These are phyloP conservation scores for Myotis brandtii DNA, from an alignment of 2,113 vertebrate species.

Conservation along the genomic window DNA sequence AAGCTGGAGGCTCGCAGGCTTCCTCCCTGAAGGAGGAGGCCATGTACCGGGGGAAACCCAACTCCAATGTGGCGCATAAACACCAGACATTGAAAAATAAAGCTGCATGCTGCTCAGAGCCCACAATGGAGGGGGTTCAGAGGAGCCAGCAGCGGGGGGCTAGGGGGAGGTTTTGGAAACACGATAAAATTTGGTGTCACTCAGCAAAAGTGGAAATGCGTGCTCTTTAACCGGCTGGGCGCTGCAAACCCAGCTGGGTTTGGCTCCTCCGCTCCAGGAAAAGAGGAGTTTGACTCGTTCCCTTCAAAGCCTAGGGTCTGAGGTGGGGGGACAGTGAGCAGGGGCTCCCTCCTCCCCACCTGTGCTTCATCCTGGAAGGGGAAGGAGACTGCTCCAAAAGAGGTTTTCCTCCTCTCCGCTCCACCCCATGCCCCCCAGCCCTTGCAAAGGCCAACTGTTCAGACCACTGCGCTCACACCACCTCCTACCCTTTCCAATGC, in stretches of 20 bases:
- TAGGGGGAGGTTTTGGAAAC: neutral
- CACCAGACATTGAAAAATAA: neutral
- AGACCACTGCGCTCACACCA: neutral
- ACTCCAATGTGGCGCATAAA: neutral
- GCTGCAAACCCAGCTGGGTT: neutral
- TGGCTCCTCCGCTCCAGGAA: conserved; percentile 4
- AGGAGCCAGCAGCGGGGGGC: neutral
- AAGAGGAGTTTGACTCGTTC: neutral
- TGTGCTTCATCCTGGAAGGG: neutral
- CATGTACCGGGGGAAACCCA: neutral
- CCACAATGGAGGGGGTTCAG: neutral
- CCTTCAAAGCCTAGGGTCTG: neutral
- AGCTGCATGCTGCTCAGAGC: neutral
- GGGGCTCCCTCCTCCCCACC: neutral
- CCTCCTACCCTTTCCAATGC: too few species aligned
- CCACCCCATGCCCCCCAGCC: neutral
- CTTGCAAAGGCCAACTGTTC: neutral
- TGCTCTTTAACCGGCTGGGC: conserved; percentile 21
- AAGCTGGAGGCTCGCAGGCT: conserved; percentile 37
- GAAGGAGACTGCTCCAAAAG: neutral
- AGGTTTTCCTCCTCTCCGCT: neutral
- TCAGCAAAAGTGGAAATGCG: conserved; percentile 12
- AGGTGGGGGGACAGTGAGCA: neutral
- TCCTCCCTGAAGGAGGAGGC: conserved; percentile 55
- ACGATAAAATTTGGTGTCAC: conserved; percentile 24